These are phyloP conservation scores for Lagodon rhomboides DNA, from an alignment of 2,797 vertebrate species.

Conservation along the genomic window DNA sequence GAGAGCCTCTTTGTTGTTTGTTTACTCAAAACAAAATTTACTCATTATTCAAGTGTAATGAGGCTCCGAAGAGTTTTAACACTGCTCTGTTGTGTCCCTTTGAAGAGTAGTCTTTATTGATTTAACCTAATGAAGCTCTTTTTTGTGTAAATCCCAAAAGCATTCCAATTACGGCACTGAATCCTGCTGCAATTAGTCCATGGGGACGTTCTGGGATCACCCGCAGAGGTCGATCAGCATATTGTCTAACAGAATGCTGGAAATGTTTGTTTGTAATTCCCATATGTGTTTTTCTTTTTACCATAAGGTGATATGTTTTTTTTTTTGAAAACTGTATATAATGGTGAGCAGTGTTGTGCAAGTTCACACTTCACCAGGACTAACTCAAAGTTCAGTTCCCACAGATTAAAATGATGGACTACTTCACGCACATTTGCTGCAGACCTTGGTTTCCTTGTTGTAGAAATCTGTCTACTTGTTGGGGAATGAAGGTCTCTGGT, in stretches of 20 bases:
- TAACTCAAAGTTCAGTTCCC: no score
- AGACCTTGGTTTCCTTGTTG: no score
- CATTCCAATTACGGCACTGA: slow-evolving; percentile 49
- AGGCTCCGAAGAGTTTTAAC: slow-evolving; percentile 43
- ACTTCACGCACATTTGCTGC: no score
- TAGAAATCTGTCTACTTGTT: no score
- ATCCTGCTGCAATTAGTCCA: slow-evolving; percentile 57
- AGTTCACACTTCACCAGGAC: no score
- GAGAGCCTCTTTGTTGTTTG: slow-evolving; percentile 37
- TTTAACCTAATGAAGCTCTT: slow-evolving; percentile 59
- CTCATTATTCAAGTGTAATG: slow-evolving; percentile 64
- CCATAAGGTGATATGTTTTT: neutral
- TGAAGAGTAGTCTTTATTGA: slow-evolving; percentile 64
- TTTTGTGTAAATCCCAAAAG: slow-evolving; percentile 44
- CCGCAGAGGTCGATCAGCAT: slow-evolving; percentile 15
- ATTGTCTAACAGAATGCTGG: neutral
- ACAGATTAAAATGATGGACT: no score
- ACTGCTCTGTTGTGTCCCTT: slow-evolving; percentile 34
- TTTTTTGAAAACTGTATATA: slow-evolving; percentile 10
- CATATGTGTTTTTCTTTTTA: neutral
- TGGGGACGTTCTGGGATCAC: slow-evolving; percentile 18
- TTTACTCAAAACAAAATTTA: slow-evolving; percentile 46
- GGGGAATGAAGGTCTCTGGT: no score
- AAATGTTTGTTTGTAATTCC: neutral
- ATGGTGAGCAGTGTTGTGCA: no score